Evolutionary conservation across 2,888 invertebrate species (phyloP).

Genomic region (Brenthis daphne): DNA sequence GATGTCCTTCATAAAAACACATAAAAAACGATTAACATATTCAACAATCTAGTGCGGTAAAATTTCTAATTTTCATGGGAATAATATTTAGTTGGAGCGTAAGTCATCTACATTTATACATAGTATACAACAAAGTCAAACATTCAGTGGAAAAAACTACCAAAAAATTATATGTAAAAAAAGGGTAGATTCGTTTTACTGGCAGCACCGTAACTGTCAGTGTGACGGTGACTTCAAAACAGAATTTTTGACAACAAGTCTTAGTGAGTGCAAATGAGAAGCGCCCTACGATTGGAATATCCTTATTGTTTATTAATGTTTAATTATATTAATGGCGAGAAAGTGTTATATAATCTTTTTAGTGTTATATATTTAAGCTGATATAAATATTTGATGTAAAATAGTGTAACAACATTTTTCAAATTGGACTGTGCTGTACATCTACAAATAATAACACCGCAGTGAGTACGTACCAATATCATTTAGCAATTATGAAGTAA

Average conservation of each 20-base stretch:
- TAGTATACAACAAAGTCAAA: no score
- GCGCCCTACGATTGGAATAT: neutral
- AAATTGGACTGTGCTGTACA: neutral
- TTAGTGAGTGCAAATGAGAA: neutral
- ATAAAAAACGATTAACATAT: no score
- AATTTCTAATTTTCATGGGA: no score
- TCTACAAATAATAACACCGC: slow-evolving; percentile 6
- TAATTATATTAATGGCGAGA: no score
- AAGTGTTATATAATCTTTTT: no score
- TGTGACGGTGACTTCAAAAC: slow-evolving; percentile 5
- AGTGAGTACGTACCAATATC: slow-evolving; percentile 6
- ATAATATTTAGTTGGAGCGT: no score
- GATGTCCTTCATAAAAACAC: no score
- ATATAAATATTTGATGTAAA: neutral
- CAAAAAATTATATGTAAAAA: neutral
- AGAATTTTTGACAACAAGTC: neutral
- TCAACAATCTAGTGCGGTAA: no score
- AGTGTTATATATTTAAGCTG: no score
- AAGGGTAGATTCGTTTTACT: neutral
- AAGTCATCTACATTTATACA: no score
- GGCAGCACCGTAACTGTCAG: slow-evolving; percentile 10
- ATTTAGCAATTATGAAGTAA: slow-evolving; percentile 15
- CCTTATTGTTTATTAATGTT: no score
- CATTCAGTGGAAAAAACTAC: no score
- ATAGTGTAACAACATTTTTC: neutral